Evolutionary conservation across 2,797 vertebrate species (phyloP).

Genomic region (Halcyon leucocephala): DNA sequence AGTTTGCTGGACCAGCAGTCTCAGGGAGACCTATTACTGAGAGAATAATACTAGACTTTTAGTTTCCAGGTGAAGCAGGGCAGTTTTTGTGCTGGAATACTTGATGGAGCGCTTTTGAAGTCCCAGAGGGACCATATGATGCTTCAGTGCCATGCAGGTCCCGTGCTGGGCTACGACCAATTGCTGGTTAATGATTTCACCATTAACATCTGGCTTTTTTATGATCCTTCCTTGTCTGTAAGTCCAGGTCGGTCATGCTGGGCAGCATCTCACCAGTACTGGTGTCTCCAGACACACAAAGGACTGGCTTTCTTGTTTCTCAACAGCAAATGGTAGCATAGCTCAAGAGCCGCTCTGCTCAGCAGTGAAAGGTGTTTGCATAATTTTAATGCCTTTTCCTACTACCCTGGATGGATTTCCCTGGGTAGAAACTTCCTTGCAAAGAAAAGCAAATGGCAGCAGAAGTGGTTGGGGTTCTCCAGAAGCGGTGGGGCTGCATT

Average conservation of each 20-base stretch:
- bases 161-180: neutral
- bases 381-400: neutral
- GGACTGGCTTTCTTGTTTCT: neutral
- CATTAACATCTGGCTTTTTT: neutral
- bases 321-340: neutral
- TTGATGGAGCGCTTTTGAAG: neutral
- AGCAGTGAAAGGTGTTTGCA: neutral
- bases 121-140: neutral
- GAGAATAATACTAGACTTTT: neutral
- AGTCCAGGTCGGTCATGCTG: rapidly evolving
- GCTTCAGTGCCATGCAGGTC: neutral
- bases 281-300: neutral
- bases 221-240: neutral
- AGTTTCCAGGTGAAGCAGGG: neutral
- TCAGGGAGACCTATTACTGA: neutral
- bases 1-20: neutral
- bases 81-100: neutral
- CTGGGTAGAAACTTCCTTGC: neutral
- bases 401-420: neutral
- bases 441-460: neutral
- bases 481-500: neutral
- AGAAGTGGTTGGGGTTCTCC: neutral
- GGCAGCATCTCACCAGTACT: rapidly evolving
- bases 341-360: neutral
- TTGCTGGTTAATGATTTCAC: neutral